These are phyloP conservation scores for Kryphioiulus occultus DNA, from an alignment of 2,888 invertebrate genomes.

Conservation along the genomic window DNA sequence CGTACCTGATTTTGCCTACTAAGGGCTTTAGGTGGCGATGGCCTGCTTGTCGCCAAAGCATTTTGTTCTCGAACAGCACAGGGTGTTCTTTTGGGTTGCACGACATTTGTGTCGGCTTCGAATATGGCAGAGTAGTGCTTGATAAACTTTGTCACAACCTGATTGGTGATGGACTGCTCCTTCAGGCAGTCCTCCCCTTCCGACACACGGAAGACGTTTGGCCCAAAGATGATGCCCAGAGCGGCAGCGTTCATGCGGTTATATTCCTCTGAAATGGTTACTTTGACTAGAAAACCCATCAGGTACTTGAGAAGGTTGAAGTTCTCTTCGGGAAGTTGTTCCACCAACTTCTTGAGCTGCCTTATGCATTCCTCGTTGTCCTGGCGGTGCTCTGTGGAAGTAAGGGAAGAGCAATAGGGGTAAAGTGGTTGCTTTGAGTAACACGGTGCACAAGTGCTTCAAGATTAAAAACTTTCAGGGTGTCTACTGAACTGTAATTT, in stretches of 20 bases:
- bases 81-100: not conserved
- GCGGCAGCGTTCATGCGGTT: slow-evolving; percentile 64
- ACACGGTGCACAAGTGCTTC: not conserved
- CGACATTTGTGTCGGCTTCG: slow-evolving; percentile 55
- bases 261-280: slow-evolving; percentile 60
- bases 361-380: slow-evolving; percentile 56
- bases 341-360: slow-evolving; percentile 58
- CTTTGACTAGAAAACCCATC: slow-evolving; percentile 61
- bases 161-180: slow-evolving; percentile 64
- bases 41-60: not conserved
- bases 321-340: slow-evolving; percentile 61
- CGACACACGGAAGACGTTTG: slow-evolving; percentile 61
- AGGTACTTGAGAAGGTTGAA: slow-evolving; percentile 63
- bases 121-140: slow-evolving; percentile 62
- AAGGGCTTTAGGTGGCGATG: not conserved
- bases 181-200: slow-evolving; percentile 60
- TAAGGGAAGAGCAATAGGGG: slow-evolving; percentile 8
- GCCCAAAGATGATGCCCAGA: slow-evolving; percentile 65
- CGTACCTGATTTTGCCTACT: not conserved
- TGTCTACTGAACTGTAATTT: too few relatives aligned
- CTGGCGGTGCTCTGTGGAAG: slow-evolving; percentile 46
- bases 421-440: too few relatives aligned
- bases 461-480: not conserved
- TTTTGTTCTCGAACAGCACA: not conserved
- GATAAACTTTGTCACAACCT: slow-evolving; percentile 63